phyloP scores from a whole-genome alignment of 2,113 vertebrate genomes.

The Xyrauchen texanus region DNA sequence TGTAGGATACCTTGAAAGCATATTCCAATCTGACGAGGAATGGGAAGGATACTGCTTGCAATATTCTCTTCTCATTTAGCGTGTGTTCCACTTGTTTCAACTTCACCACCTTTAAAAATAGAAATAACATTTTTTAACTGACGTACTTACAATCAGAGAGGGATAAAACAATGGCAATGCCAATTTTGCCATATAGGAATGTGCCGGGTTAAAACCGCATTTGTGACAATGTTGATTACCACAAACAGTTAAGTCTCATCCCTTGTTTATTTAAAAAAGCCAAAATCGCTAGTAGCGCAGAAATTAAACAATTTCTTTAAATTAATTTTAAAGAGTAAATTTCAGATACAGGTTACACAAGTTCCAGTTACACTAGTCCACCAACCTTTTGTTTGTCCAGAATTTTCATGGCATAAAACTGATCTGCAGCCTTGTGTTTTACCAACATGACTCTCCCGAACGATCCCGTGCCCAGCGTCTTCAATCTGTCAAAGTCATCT shows the following conservation, averaged over 20 bases:
- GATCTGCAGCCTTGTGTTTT: slow-evolving; percentile 95
- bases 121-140: too few species aligned
- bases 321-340: too few species aligned
- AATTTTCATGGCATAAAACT: slow-evolving; percentile 99
- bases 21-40: slow-evolving; percentile 98
- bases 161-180: not conserved
- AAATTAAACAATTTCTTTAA: too few species aligned
- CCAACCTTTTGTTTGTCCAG: slow-evolving; percentile 99
- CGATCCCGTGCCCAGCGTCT: slow-evolving; percentile 97
- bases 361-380: not conserved
- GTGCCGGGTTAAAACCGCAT: too few species aligned
- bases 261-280: too few species aligned
- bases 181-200: not conserved
- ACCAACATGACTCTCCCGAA: slow-evolving; percentile 99
- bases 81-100: slow-evolving; percentile 99
- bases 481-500: slow-evolving; percentile 97
- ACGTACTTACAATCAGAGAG: not conserved
- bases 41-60: slow-evolving; percentile 97
- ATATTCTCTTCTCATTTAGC: slow-evolving; percentile 98
- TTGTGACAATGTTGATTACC: too few species aligned
- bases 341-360: too few species aligned
- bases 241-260: too few species aligned
- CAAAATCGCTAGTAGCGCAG: too few species aligned
- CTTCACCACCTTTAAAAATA: slow-evolving; percentile 87
- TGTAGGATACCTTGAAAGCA: slow-evolving; percentile 88